Evolutionary conservation across 2,888 invertebrate genomes (phyloP).

Genomic region (Salpingus planirostris): DNA sequence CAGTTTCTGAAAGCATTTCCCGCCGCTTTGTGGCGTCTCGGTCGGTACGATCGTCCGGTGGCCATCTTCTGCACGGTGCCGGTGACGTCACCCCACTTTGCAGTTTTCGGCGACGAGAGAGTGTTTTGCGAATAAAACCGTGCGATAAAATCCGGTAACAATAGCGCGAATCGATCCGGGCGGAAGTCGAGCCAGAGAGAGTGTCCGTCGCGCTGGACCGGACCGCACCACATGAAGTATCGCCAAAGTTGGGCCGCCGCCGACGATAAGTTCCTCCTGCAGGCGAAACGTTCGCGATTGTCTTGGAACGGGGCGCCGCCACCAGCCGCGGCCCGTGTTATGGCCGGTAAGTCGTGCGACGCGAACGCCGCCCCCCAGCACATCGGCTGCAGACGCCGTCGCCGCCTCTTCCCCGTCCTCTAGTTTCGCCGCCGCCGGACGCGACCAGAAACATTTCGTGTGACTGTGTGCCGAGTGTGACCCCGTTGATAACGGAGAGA

Average conservation of each 20-base stretch:
- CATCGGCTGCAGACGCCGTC: too few species aligned
- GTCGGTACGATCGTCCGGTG: neutral
- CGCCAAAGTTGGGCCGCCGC: slow-evolving; percentile 24
- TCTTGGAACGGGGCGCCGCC: too few species aligned
- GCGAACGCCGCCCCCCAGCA: slow-evolving; percentile 27
- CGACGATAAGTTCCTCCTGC: slow-evolving; percentile 26
- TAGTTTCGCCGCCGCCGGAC: slow-evolving; percentile 30
- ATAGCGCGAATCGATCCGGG: too few species aligned
- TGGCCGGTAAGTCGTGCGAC: slow-evolving; percentile 66
- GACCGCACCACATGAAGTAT: slow-evolving; percentile 34
- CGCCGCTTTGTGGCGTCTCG: too few species aligned
- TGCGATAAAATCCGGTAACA: too few species aligned
- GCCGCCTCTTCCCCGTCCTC: too few species aligned
- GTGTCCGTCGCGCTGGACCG: too few species aligned
- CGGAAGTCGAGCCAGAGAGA: too few species aligned
- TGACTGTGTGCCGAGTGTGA: too few species aligned
- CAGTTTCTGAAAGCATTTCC: too few species aligned
- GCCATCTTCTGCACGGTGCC: too few species aligned
- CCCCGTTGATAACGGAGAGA: too few species aligned
- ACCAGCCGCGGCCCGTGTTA: slow-evolving; percentile 48
- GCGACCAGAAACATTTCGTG: slow-evolving; percentile 33
- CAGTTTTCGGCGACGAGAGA: slow-evolving; percentile 25
- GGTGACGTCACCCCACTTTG: slow-evolving; percentile 14
- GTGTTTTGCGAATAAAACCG: slow-evolving; percentile 30
- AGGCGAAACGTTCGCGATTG: slow-evolving; percentile 27